Percentiles rank a stretch among this genome's conserved stretches.
phyloP scores from a whole-genome alignment of 2,888 invertebrate species.

The Alviniconcha strummeri region DNA sequence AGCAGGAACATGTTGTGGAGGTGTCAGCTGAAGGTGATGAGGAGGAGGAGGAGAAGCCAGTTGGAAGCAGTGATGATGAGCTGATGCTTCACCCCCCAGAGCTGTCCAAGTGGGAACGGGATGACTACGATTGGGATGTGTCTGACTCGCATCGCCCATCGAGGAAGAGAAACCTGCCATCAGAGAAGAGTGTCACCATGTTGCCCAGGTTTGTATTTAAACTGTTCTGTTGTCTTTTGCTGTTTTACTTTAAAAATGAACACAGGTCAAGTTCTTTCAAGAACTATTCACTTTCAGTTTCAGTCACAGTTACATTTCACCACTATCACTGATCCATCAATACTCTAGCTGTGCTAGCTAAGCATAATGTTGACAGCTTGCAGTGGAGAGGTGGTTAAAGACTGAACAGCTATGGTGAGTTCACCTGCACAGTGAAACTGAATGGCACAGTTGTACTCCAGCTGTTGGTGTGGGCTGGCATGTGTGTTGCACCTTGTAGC shows the following conservation, averaged over 20 bases:
- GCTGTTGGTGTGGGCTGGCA: no score
- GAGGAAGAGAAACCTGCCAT: conserved; percentile 61
- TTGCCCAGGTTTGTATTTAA: conserved; percentile 43
- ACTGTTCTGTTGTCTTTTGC: background rate
- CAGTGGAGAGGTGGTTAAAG: no score
- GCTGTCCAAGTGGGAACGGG: conserved; percentile 92
- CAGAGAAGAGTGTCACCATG: conserved; percentile 48
- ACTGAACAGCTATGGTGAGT: no score
- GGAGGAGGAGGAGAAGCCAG: background rate
- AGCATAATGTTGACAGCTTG: no score
- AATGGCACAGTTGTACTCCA: no score
- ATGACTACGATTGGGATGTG: conserved; percentile 74
- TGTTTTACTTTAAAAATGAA: background rate
- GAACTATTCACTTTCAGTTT: no score
- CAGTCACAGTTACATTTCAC: no score
- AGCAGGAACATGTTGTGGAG: conserved; percentile 18
- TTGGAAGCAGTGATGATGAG: conserved; percentile 25
- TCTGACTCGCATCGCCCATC: conserved; percentile 70
- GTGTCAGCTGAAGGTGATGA: conserved; percentile 36
- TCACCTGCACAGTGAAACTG: no score
- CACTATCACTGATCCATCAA: no score
- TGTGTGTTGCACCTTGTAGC: no score
- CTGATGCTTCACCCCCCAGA: conserved; percentile 78
- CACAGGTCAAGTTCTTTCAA: no score
- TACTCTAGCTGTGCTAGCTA: no score